Evolutionary conservation across 2,113 vertebrate genomes (phyloP), one percentile per base, ranked within the genome.

Genomic region (Lanius collurio): DNA sequence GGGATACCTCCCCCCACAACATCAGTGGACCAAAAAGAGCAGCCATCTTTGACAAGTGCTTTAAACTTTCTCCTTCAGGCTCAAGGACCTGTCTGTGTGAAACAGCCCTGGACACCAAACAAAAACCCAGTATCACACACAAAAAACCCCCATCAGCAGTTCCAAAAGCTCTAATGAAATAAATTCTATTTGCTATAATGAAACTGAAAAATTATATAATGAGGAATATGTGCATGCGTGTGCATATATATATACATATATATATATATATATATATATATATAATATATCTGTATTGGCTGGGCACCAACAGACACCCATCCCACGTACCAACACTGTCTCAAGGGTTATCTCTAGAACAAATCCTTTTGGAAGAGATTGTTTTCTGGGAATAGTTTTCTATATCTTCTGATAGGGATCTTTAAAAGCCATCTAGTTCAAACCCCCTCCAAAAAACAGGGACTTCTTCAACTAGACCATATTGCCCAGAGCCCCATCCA

Each of bases 161-260:
- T 91, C 37, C 23, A 93, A 92, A 78, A 64, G 10, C 13, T 71
- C 28, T 47, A 77, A 57, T 26, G 15, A 88, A 87, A 84, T 30
- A 19, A 6, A 64, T 35, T 35, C 0, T 21, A 4, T n/a, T 65
- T 42, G 22, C 15, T 67, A 4, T 30, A 49, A 70, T 2, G 26
- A 83, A 74, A 53, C 3, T 7, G 23, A 52, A 84, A 62, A 31
- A 69, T 28, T 33, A 20, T 46, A 21, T 21, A 33, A 28, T 37
- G 49, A 63, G 15, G n/a, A 63, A 24, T 15, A 24, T 24, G 1
- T 19, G 7, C 27, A 2, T 44, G 1, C 18, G 2, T 20, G 0
- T 19, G 1, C 31, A 20, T 31, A 11, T 22, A 20, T 5, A 6
- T 4, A 20, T 8, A 13, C 7, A 22, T 15, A 44, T 44, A 17